Evolutionary conservation across 1,140 invertebrate genomes (phyloP).

Genomic region (Diabrotica virgifera): DNA sequence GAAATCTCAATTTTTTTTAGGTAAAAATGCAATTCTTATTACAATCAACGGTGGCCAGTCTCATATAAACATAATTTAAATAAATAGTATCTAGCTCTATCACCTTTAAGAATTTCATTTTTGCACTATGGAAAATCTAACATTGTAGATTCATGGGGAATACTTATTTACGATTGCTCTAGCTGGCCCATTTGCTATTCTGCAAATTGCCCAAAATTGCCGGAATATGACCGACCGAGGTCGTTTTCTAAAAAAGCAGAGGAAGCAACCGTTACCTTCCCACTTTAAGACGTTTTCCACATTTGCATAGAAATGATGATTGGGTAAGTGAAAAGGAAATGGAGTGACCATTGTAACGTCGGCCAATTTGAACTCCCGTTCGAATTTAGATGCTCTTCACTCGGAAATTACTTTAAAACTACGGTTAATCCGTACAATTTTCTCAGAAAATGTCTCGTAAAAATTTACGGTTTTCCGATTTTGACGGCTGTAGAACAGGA

Average conservation of each 20-base stretch:
- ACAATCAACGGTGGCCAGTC: no score
- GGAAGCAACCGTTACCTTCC: neutral
- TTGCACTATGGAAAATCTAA: no score
- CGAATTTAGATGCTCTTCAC: neutral
- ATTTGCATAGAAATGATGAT: conserved; percentile 15
- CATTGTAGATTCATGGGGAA: no score
- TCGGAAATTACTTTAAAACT: conserved; percentile 29
- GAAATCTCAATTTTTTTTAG: no score
- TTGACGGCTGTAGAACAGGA: conserved; percentile 26
- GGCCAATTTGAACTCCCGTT: neutral
- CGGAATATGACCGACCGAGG: neutral
- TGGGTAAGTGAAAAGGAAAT: conserved; percentile 28
- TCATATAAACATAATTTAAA: no score
- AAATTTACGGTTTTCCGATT: conserved; percentile 40
- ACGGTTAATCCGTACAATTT: conserved; percentile 36
- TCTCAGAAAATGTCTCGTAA: conserved; percentile 40
- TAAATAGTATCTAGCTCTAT: no score
- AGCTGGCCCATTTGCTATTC: no score
- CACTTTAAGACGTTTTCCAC: conserved; percentile 5
- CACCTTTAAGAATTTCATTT: no score
- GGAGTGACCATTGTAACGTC: conserved; percentile 35
- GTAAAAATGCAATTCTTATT: no score
- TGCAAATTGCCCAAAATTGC: neutral
- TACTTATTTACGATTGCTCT: no score
- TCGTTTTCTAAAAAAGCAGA: neutral